These are phyloP conservation scores for Shinisaurus crocodilurus DNA, from an alignment of 2,113 vertebrate species.

Conservation along the genomic window DNA sequence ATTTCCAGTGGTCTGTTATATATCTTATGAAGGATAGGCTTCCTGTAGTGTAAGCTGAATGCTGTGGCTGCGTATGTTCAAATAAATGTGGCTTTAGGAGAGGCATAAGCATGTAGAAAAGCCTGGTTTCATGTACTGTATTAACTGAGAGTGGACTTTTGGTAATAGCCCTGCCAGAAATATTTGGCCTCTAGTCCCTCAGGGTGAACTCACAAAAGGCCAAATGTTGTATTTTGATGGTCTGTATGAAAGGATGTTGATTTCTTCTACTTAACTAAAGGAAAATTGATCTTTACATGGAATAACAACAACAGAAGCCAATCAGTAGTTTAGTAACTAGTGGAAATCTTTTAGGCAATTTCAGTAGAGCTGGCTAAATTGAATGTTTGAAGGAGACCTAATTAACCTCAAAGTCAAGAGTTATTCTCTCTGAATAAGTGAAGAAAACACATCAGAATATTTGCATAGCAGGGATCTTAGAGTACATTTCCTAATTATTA, in stretches of 20 bases:
- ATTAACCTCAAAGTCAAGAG: neutral
- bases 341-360: slow-evolving; percentile 2
- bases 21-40: slow-evolving; percentile 10
- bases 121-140: neutral
- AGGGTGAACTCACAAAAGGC: neutral
- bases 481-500: neutral
- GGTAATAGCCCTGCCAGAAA: slow-evolving; percentile 8
- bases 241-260: neutral
- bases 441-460: neutral
- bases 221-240: neutral
- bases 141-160: neutral
- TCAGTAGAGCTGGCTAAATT: slow-evolving; percentile 12
- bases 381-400: neutral
- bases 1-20: slow-evolving; percentile 7
- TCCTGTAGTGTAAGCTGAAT: neutral
- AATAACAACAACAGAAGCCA: neutral
- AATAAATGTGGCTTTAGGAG: neutral
- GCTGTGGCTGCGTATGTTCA: neutral
- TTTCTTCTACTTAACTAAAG: neutral
- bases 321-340: slow-evolving; percentile 18
- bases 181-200: neutral
- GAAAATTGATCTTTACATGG: neutral
- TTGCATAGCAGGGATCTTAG: neutral
- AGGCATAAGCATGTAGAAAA: neutral
- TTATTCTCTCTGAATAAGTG: neutral